Conservation (phyloP, 2,113 vertebrate species). For the Austrofundulus limnaeus region DNA sequence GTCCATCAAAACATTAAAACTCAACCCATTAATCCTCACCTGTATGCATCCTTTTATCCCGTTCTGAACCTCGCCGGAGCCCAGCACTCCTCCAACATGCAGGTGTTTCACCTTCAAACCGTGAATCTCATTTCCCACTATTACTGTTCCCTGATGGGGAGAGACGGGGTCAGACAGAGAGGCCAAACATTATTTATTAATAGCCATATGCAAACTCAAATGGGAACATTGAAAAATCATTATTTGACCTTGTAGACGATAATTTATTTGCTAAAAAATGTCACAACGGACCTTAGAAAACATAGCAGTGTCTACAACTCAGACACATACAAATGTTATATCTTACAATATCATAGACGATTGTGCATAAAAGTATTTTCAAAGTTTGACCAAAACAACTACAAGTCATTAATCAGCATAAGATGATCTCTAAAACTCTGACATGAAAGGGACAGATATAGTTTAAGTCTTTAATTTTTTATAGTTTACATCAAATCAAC, state of each 20-base stretch:
- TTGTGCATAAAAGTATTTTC: no score
- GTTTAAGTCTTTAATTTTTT: no score
- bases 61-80: conserved; percentile 86
- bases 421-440: no score
- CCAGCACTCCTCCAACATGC: conserved; percentile 90
- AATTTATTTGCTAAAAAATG: neutral
- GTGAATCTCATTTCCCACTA: conserved; percentile 92
- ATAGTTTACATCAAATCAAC: no score
- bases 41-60: conserved; percentile 96
- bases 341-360: no score
- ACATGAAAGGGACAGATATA: no score
- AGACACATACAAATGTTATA: no score
- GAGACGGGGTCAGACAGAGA: conserved; percentile 10
- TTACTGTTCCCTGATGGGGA: conserved; percentile 85
- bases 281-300: neutral
- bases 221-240: neutral
- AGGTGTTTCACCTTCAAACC: conserved; percentile 95
- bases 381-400: no score
- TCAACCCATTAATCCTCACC: conserved; percentile 73
- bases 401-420: no score
- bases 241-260: neutral
- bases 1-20: conserved; percentile 4
- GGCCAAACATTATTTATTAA: conserved; percentile 33
- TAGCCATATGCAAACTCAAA: conserved; percentile 5
- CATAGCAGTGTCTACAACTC: no score